phyloP scores from a whole-genome alignment of 2,888 invertebrate genomes.

The Eupsilia transversa region DNA sequence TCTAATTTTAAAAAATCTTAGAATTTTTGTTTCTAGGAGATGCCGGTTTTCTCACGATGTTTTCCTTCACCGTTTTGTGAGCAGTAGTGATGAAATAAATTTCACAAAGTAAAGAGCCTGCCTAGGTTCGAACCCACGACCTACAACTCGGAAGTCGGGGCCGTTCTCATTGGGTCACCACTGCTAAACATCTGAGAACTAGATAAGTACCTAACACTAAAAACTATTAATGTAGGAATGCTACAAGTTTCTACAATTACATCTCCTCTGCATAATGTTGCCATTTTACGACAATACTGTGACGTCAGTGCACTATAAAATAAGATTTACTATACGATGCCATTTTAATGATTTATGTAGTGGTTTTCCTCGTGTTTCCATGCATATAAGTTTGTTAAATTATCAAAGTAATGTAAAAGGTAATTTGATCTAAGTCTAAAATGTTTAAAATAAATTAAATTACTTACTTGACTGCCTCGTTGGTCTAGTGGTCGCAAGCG shows the following conservation, averaged over 20 bases:
- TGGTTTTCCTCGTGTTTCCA: slow-evolving; percentile 72
- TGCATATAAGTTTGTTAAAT: slow-evolving; percentile 24
- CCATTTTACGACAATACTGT: slow-evolving; percentile 59
- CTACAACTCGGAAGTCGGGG: background rate
- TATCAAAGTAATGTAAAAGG: slow-evolving; percentile 12
- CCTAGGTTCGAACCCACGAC: background rate
- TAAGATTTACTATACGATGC: slow-evolving; percentile 70
- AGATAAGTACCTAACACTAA: slow-evolving; percentile 17
- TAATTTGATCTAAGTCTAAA: background rate
- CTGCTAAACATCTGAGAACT: background rate
- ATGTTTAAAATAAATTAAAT: slow-evolving; percentile 2
- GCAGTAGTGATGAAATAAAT: background rate
- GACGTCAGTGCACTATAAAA: slow-evolving; percentile 73
- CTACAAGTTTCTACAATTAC: slow-evolving; percentile 39
- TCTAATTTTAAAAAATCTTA: background rate
- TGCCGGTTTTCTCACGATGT: background rate
- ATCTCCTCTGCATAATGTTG: slow-evolving; percentile 50
- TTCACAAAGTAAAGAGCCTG: background rate
- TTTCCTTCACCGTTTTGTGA: background rate
- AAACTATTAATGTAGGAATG: slow-evolving; percentile 28
- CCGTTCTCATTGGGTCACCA: background rate
- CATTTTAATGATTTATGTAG: slow-evolving; percentile 71
- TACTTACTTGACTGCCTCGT: too few species aligned
- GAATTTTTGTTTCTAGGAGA: background rate
- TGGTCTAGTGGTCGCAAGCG: too few species aligned